Evolutionary conservation across 2,797 vertebrate genomes (phyloP), one percentile per base, ranked within the genome.

Genomic region (Chelmon rostratus): DNA sequence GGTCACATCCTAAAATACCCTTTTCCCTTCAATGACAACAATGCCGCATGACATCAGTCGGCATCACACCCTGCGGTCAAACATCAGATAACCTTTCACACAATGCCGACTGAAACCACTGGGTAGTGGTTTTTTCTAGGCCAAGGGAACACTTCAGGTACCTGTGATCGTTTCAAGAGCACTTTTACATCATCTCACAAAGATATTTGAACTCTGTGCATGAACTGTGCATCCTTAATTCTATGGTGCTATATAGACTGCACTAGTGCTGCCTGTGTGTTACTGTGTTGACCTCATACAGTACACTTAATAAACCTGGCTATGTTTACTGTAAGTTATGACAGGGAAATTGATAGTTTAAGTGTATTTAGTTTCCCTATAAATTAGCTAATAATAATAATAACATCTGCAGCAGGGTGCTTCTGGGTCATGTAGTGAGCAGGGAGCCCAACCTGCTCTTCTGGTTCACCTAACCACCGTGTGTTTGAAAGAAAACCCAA

Each of bases 31-130:
- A 0, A 79, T 66, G 65, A 74, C 40, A 78, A 80, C 78, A 83
- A 83, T 81, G 31, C 47, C 50, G 68, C 64, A 73, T 86, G 54
- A 80, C 82, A 76, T 78, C 69, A 84, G 80, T 38, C 47, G 37
- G 50, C 33, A 16, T 86, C 86, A 86, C 76, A 18, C 82, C 79
- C 72, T 18, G 40, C 44, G 47, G 81, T 89, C 91, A 92, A 88
- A 85, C 21, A 58, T 10, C 71, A 42, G 68, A 4, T 40, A 63
- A 89, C 86, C 92, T 90, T 92, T 92, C 71, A 86, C 86, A 84
- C 61, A 65, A 52, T 81, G 72, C 62, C 69, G 42, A 21, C 67
- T 56, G 64, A 73, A 79, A 77, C 68, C 37, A 35, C 3, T 1
- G 23, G 12, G 31, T n/a, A 42, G 9, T 9, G 33, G 58, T 18